phyloP scores from a whole-genome alignment of 37 sponge, comb jelly and placozoan species.

The Petrosia ficiformis region DNA sequence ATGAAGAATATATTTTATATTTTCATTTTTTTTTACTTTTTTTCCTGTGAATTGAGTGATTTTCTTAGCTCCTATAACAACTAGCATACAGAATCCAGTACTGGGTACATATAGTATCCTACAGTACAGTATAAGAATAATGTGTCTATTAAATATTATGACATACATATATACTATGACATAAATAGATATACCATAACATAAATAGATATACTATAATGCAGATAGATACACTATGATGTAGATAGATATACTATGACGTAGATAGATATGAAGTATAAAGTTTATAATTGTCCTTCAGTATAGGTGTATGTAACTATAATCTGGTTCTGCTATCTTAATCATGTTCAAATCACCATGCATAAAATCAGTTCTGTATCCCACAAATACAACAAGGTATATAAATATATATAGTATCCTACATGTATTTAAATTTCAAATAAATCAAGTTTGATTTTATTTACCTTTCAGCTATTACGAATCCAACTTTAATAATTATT shows the following conservation, averaged over 20 bases:
- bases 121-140: not conserved
- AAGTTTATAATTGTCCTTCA: no score
- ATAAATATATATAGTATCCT: not conserved
- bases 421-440: not conserved
- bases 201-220: no score
- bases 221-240: no score
- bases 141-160: not conserved
- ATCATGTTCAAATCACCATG: no score
- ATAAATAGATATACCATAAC: no score
- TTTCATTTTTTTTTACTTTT: not conserved
- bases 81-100: conserved; percentile 73
- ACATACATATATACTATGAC: no score
- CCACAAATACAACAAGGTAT: not conserved
- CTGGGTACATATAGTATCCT: conserved; percentile 89
- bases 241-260: no score
- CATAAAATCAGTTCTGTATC: not conserved
- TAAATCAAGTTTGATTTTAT: not conserved
- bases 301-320: no score
- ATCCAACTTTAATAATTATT: conserved; percentile 75
- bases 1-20: not conserved
- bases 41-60: not conserved
- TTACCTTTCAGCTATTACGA: conserved; percentile 87
- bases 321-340: no score
- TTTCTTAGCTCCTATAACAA: conserved; percentile 50
- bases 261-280: no score